phyloP scores from a whole-genome alignment of 1,140 invertebrate species.

The Meloidogyne chitwoodi region DNA sequence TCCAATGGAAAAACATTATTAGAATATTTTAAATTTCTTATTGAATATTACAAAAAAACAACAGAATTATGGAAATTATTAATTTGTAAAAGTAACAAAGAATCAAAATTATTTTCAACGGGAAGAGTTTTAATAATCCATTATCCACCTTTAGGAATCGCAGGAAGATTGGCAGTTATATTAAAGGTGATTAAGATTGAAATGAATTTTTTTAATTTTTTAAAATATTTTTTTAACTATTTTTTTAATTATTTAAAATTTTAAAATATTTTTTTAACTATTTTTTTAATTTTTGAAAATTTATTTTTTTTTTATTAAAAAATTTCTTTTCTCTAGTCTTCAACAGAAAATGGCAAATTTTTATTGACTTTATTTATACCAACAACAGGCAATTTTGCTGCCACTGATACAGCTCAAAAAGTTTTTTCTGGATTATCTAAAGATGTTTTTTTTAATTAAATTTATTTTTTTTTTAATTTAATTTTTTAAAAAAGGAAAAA shows the following conservation, averaged over 20 bases:
- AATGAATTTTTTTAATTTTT: not conserved
- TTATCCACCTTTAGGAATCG: conserved; percentile 34
- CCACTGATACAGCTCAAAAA: not conserved
- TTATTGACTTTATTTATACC: conserved; percentile 1
- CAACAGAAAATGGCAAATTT: not conserved
- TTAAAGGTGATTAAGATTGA: conserved; percentile 23
- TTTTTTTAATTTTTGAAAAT: not conserved
- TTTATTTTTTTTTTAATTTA: not conserved
- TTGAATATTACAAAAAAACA: not conserved
- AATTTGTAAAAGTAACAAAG: conserved; percentile 8
- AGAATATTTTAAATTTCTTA: conserved; percentile 21
- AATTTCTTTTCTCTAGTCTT: not conserved
- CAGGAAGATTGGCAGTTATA: conserved; percentile 37
- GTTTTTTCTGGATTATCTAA: not conserved
- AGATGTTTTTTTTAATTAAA: not conserved
- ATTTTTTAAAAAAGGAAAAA: conserved; percentile 24
- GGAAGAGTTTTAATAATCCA: conserved; percentile 28
- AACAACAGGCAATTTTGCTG: not conserved
- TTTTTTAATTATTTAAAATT: not conserved
- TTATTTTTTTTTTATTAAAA: not conserved
- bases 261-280: conserved; percentile 8
- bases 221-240: not conserved
- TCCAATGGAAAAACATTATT: not conserved
- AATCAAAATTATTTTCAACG: conserved; percentile 27
- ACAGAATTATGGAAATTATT: conserved; percentile 21